Evolutionary conservation across 2,888 invertebrate genomes (phyloP), one percentile per base, ranked within the genome.

Genomic region (Agonum fuliginosum): DNA sequence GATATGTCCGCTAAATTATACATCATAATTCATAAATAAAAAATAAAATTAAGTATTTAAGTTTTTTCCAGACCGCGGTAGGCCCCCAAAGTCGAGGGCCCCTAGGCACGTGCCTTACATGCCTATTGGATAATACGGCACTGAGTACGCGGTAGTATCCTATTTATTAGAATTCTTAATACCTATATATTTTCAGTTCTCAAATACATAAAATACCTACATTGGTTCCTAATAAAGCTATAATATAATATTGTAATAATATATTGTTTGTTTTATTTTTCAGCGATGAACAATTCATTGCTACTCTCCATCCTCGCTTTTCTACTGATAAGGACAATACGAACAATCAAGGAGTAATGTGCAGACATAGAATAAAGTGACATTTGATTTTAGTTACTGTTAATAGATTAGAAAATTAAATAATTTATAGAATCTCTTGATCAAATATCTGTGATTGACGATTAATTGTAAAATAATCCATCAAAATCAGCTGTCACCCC

Each of bases 391-490:
- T 46, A 48, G 14, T 75, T 75, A 75, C 34, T 72, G 75, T 67
- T 75, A 72, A 12, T 75, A 67, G 34, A 75, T 22, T 75, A 75
- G 71, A 58, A 72, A 72, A 43, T 51, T 24, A 71, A 71, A 71
- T 75, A 19, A 67, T 75, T 75, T 75, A 65, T 75, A 75, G 75
- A 67, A 75, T 67, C 75, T 75, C 67, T 75, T 75, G 67, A 75
- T 48, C 75, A 75, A 75, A 75, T 75, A 67, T 75, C 75, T 75
- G 75, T 75, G 75, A 75, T 75, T 75, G 75, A 75, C 65, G 34
- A 75, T 51, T 48, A 65, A 72, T 51, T 48, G 67, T 30, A 46
- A 34, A 48, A 58, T 62, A 62, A 58, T 58, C 62, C 65, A 74
- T 65, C 74, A 74, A 46, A 62, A 74, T 65, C 62, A 65, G 62